Evolutionary conservation across 1,140 invertebrate genomes (phyloP), one percentile per base, ranked within the genome.

Genomic region (Pogonomyrmex californicus): DNA sequence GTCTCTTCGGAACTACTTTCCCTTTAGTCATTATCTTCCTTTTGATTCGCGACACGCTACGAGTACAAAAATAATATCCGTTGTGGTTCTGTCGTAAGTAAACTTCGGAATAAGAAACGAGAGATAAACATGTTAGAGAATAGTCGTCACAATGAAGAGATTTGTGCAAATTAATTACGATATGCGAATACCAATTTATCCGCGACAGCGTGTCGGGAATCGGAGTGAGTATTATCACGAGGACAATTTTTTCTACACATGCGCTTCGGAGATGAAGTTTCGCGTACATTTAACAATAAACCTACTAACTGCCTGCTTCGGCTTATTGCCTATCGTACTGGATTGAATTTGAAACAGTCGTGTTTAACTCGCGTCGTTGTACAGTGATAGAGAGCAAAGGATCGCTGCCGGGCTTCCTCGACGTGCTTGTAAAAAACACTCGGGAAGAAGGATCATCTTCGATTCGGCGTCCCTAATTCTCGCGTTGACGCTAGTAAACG

Each of bases 321-420:
- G 23, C 12, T 23, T 65, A 63, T 65, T 44, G 33, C 23, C 41
- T 78, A 36, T 23, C 30, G 1, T 75, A 38, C 2, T 10, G 17
- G 38, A 44, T 83, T 23, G 23, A 54, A 54, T 36, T 38, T 4
- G 38, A 47, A 47, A 44, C 30, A 58, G 7, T 54, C 12, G n/a
- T 30, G 5, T 70, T 41, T 47, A 65, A 54, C 23, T 44, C 23
- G 54, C 38, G 36, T 73, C 56, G 4, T 60, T 9, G 14, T 36
- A 83, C 68, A 70, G 1, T 41, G 41, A 49, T 47, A 33, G 33
- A 54, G 79, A 83, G 41, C 17, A 73, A 83, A 83, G 79, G 54
- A 83, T 83, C 79, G 66, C 79, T 75, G 51, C 79, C 79, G 38
- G 51, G 17, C 79, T 82, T 83, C 79, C 68, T 47, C 79, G 68